Conservation (phyloP, 2,888 invertebrate genomes). For the Blera fallax region DNA sequence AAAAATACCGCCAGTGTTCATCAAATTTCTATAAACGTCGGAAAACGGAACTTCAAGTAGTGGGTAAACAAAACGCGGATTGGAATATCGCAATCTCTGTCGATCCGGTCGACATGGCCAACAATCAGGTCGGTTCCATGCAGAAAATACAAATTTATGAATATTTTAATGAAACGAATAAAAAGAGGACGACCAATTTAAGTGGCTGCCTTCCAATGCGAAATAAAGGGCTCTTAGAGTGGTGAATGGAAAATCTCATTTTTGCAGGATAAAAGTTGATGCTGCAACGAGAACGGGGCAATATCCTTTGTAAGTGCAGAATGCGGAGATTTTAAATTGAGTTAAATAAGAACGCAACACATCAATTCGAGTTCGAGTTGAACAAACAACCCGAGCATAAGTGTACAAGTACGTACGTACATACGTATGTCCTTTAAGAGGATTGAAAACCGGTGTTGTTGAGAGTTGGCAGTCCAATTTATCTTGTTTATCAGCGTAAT, state of each 20-base stretch:
- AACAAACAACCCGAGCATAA: neutral
- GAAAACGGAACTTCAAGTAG: neutral
- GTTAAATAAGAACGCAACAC: neutral
- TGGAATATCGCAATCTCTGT: slow-evolving; percentile 3
- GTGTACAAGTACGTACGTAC: too few relatives aligned
- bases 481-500: neutral
- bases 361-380: neutral
- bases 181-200: neutral
- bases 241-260: neutral
- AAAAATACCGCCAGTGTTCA: too few relatives aligned
- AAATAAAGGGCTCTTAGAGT: neutral
- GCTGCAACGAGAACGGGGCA: neutral
- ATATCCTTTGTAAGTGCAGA: neutral
- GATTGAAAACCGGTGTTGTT: neutral
- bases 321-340: neutral
- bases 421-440: neutral
- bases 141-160: neutral
- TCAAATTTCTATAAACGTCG: slow-evolving; percentile 4
- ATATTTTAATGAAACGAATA: neutral
- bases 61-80: neutral
- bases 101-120: neutral
- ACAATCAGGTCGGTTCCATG: neutral
- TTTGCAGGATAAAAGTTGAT: neutral
- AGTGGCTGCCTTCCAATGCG: neutral
- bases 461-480: neutral